Conservation (phyloP, 2,113 vertebrate genomes). For the Amphiprion percula region DNA sequence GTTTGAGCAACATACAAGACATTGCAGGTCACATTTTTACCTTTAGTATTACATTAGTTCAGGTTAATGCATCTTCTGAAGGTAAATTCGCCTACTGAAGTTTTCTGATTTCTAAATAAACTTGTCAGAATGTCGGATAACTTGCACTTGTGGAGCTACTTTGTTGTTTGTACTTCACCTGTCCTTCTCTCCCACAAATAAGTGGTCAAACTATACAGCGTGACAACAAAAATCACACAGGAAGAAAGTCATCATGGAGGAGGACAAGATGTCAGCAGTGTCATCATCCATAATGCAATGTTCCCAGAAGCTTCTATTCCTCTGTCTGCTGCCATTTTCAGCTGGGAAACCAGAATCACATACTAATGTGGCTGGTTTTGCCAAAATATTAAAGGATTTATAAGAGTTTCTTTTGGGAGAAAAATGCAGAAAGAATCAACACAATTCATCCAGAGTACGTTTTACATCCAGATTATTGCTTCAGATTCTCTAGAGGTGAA, state of each 20-base stretch:
- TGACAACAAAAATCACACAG: slow-evolving; percentile 22
- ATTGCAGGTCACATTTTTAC: background rate
- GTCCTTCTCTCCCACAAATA: background rate
- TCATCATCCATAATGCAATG: background rate
- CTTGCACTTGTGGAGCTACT: background rate
- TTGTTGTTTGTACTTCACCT: slow-evolving; percentile 13
- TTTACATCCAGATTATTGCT: slow-evolving; percentile 42
- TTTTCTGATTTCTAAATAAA: too few species aligned
- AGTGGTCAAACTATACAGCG: slow-evolving; percentile 1
- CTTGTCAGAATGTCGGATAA: background rate
- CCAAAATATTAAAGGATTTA: slow-evolving; percentile 25
- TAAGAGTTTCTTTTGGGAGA: slow-evolving; percentile 3
- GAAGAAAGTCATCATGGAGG: background rate
- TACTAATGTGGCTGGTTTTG: background rate
- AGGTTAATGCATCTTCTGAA: background rate
- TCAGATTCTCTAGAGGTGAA: slow-evolving; percentile 36
- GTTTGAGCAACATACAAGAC: too few species aligned
- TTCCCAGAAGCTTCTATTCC: slow-evolving; percentile 10
- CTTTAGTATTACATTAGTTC: background rate
- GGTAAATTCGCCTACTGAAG: background rate
- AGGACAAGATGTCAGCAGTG: too few species aligned
- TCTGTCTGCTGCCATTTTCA: slow-evolving; percentile 7
- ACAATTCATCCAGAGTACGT: background rate
- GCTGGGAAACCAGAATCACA: background rate
- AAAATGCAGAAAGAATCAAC: slow-evolving; percentile 4